Percentiles rank a stretch among this genome's conserved stretches.
Evolutionary conservation across 2,888 invertebrate genomes (phyloP).

Genomic region (Spilosoma lubricipeda): DNA sequence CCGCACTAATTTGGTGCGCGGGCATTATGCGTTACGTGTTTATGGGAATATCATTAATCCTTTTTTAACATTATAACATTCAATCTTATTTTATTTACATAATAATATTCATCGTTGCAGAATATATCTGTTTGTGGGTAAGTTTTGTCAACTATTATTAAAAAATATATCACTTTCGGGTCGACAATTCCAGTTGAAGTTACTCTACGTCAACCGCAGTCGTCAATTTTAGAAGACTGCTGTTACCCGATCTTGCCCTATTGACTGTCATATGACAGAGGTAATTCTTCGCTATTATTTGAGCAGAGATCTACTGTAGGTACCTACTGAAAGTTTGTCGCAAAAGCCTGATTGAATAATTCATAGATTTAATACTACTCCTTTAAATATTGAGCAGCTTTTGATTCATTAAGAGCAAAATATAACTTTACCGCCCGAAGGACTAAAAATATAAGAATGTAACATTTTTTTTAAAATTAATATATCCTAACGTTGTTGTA

Average conservation of each 20-base stretch:
- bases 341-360: neutral
- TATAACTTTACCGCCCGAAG: neutral
- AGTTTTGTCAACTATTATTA: neutral
- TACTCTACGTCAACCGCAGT: too few relatives aligned
- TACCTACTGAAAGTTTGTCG: neutral
- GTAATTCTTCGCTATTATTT: neutral
- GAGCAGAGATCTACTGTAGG: neutral
- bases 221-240: neutral
- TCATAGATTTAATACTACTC: too few relatives aligned
- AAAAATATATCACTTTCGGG: neutral
- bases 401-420: neutral
- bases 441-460: too few relatives aligned
- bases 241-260: too few relatives aligned
- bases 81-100: slow-evolving; percentile 7
- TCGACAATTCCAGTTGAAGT: neutral
- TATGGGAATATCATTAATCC: slow-evolving; percentile 28
- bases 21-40: slow-evolving; percentile 38
- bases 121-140: neutral
- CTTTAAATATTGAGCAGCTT: too few relatives aligned
- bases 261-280: neutral
- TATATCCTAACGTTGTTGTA: too few relatives aligned
- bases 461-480: too few relatives aligned
- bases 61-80: too few relatives aligned
- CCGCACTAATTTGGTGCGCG: slow-evolving; percentile 69
- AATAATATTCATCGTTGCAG: neutral